Base-by-base conservation (phyloP, 2,113 vertebrate species). In the Apteryx owenii region DNA sequence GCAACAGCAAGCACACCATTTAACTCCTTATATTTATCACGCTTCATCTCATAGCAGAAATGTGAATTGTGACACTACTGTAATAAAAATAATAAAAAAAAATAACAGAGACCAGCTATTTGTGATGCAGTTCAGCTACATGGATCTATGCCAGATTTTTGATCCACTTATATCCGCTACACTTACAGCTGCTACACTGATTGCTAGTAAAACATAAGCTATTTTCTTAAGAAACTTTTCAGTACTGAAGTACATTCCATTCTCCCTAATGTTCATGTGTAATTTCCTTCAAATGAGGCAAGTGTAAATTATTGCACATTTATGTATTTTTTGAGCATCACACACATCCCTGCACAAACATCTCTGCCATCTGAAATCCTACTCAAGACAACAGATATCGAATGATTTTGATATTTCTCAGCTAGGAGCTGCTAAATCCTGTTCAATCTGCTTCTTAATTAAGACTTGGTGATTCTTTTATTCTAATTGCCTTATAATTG, bases 381-480 rank as follows among this genome's bases (percentile, higher is more conserved):
- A 13, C 83, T 93, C 75, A 22, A 90, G 83, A 93, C 70, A 96
- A 78, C 91, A 95, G 80, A 96, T 78, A 95, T 19, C 4, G 2
- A 82, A 76, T 4, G 4, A 87, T 78, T 96, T 46, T 51, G 82
- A 19, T 92, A 78, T 86, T 97, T 96, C 91, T 95, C 96, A 95
- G 91, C 85, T 91, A 91, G 65, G 83, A 90, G 70, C 92, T 94
- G 94, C 79, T 96, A 95, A 93, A 96, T 92, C 93, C 94, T 95
- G 94, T 92, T 97, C 95, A 95, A 93, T 97, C 96, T 95, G 96
- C 94, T 97, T 95, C 93, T 95, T 97, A 93, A 92, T 95, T 97
- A 93, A 92, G 87, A 94, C 94, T 95, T 65, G 81, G 93, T 90
- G 82, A 86, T 93, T 95, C 93, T 96, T 97, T 88, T 91, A 96